Evolutionary conservation across 2,797 vertebrate genomes (phyloP).

Genomic region (Oryzias dopingdopingensis): DNA sequence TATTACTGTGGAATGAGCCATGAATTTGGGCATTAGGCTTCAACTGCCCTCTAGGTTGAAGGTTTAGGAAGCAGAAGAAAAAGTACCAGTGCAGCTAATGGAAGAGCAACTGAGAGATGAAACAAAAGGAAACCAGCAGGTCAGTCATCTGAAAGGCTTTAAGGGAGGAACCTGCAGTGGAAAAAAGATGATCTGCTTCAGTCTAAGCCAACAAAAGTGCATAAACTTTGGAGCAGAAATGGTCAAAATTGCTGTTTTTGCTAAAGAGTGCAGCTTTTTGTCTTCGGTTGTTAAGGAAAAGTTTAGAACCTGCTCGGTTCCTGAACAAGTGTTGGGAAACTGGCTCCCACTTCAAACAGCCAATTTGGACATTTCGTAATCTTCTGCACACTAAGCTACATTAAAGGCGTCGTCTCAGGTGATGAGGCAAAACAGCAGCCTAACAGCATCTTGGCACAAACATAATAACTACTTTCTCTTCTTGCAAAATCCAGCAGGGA

Average conservation of each 20-base stretch:
- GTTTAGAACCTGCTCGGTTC: too few relatives aligned
- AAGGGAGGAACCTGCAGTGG: constrained; percentile 5
- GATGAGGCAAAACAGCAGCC: constrained; percentile 42
- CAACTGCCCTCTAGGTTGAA: constrained; percentile 18
- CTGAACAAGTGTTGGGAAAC: neutral
- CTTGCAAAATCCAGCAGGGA: constrained; percentile 13
- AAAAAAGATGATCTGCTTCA: neutral
- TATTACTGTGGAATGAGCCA: constrained; percentile 53
- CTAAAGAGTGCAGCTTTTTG: too few relatives aligned
- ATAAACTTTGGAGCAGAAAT: too few relatives aligned
- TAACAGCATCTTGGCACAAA: constrained; percentile 57
- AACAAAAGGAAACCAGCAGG: constrained; percentile 13
- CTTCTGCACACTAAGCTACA: neutral
- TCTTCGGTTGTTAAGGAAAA: too few relatives aligned
- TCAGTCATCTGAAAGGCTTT: constrained; percentile 22
- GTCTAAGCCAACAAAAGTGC: too few relatives aligned
- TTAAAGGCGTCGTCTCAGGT: constrained; percentile 49
- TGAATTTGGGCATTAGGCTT: constrained; percentile 11
- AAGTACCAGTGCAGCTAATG: constrained; percentile 12
- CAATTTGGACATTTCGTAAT: neutral
- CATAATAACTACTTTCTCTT: constrained; percentile 62
- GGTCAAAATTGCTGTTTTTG: too few relatives aligned
- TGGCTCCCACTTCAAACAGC: neutral
- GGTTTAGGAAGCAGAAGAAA: constrained; percentile 22
- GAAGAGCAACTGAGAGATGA: constrained; percentile 5